These are phyloP conservation scores for Drosophila dunni DNA, from an alignment of 1,140 invertebrate species.

Conservation along the genomic window DNA sequence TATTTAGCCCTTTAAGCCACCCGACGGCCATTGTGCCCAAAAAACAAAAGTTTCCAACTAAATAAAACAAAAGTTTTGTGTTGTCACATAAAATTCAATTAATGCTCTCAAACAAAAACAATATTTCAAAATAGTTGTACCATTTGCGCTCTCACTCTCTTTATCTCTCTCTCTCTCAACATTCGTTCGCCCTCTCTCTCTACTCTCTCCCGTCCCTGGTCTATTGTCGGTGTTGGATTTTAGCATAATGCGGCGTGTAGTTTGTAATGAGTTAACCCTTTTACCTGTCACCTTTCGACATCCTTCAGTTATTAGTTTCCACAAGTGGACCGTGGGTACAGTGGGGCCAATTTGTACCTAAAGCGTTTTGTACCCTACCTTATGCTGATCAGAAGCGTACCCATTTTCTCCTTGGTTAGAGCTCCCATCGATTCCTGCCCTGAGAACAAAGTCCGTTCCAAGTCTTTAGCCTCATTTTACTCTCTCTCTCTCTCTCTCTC, in stretches of 20 bases:
- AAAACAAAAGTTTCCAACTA: conserved; percentile 51
- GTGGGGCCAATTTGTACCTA: conserved; percentile 1
- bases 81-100: conserved; percentile 80
- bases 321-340: neutral
- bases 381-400: neutral
- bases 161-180: conserved; percentile 31
- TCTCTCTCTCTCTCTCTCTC: conserved; percentile 19
- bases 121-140: conserved; percentile 75
- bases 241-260: conserved; percentile 44
- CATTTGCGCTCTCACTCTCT: conserved; percentile 17
- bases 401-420: conserved; percentile 32
- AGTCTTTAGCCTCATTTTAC: neutral
- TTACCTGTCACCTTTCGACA: conserved; percentile 6
- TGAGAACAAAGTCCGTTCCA: neutral
- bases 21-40: conserved; percentile 61
- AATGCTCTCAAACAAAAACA: conserved; percentile 68
- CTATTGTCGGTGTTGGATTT: conserved; percentile 71
- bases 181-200: conserved; percentile 29
- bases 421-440: conserved; percentile 6
- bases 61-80: conserved; percentile 56
- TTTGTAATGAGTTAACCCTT: conserved; percentile 34
- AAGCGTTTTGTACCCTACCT: conserved; percentile 1
- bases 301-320: conserved; percentile 26
- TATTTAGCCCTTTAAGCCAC: conserved; percentile 41
- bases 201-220: conserved; percentile 50